Conservation (phyloP, 2,113 vertebrate species). For the Neogobius melanostomus region DNA sequence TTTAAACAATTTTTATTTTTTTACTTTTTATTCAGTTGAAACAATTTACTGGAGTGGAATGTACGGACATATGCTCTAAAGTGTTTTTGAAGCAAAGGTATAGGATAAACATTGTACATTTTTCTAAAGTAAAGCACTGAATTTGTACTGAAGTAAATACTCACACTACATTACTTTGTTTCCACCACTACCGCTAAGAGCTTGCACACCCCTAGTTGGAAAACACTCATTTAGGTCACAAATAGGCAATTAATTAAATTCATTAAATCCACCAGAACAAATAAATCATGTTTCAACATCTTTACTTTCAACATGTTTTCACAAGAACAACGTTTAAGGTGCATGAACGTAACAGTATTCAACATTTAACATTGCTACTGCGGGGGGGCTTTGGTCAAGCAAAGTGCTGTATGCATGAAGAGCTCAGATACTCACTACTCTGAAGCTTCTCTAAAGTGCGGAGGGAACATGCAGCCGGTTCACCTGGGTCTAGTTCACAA, state of each 20-base stretch:
- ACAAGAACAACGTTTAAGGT: constrained; percentile 57
- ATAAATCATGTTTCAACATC: constrained; percentile 27
- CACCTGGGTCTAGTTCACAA: constrained; percentile 8
- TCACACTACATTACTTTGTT: too few relatives aligned
- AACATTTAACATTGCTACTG: constrained; percentile 55
- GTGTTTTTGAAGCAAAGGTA: too few relatives aligned
- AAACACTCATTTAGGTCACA: background rate
- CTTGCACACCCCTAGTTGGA: background rate
- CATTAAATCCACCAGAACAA: constrained; percentile 19
- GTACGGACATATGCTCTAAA: too few relatives aligned
- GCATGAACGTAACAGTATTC: constrained; percentile 37
- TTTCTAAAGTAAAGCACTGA: too few relatives aligned
- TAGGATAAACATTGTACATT: too few relatives aligned
- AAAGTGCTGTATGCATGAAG: constrained; percentile 28
- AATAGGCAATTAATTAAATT: background rate
- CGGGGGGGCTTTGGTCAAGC: constrained; percentile 35
- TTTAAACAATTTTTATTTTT: too few relatives aligned
- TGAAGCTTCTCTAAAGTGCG: constrained; percentile 49
- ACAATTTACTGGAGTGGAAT: too few relatives aligned
- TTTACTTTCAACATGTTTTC: constrained; percentile 61
- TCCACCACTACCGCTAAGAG: too few relatives aligned
- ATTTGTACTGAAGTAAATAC: too few relatives aligned
- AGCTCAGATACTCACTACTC: constrained; percentile 11
- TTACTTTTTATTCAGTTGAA: too few relatives aligned
- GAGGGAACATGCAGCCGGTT: constrained; percentile 48